Evolutionary conservation across 2,797 vertebrate genomes (phyloP).

Genomic region (Capromys pilorides): DNA sequence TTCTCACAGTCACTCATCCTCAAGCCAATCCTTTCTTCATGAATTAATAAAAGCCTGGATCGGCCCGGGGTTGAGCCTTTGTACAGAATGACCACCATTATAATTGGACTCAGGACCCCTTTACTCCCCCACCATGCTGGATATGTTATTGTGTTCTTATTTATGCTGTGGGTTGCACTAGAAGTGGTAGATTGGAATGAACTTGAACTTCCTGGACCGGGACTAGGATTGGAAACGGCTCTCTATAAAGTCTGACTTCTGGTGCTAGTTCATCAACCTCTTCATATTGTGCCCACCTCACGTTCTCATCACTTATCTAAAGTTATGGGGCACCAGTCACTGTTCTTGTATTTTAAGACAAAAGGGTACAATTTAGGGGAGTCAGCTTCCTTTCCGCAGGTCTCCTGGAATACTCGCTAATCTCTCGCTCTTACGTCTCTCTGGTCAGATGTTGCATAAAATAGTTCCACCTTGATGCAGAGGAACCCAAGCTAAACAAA

Average conservation of each 20-base stretch:
- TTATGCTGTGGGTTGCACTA: too few relatives aligned
- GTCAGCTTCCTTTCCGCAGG: not conserved
- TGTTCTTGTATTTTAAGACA: not conserved
- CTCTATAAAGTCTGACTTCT: not conserved
- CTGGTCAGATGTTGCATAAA: not conserved
- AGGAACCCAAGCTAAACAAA: not conserved
- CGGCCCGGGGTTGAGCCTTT: too few relatives aligned
- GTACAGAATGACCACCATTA: too few relatives aligned
- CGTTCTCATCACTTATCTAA: not conserved
- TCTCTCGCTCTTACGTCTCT: not conserved
- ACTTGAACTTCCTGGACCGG: too few relatives aligned
- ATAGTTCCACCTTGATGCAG: not conserved
- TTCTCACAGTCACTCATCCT: too few relatives aligned
- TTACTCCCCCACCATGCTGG: too few relatives aligned
- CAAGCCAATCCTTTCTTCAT: too few relatives aligned
- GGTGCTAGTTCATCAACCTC: not conserved
- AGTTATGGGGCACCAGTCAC: not conserved
- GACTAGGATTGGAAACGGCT: too few relatives aligned
- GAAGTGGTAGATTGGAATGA: too few relatives aligned
- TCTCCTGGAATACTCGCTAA: not conserved
- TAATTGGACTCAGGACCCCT: too few relatives aligned
- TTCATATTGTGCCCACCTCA: not conserved
- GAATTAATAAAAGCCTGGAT: too few relatives aligned
- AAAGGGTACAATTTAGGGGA: not conserved
- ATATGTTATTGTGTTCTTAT: too few relatives aligned